Evolutionary conservation across 2,797 vertebrate species (phyloP), one percentile per base, ranked within the genome.

Genomic region (Sebastes jordani): DNA sequence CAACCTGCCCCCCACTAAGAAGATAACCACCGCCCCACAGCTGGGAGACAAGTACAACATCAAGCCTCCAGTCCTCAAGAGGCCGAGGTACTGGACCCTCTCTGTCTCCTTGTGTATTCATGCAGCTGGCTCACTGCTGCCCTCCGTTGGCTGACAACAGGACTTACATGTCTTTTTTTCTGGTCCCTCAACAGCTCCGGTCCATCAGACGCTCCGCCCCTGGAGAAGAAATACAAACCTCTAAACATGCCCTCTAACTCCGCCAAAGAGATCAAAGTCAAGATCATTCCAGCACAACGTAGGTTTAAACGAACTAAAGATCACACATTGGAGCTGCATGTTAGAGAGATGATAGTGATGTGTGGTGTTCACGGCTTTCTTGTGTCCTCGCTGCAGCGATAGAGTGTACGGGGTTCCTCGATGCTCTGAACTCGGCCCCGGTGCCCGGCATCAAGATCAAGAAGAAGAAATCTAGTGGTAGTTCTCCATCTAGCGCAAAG

Each of bases 191-290:
- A 8, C 84, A 94, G 93, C 63, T 69, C 92, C 5, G 85, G 93
- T 2, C 73, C 90, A 0, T 89, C 81, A 13, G 94, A 95, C 1
- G 86, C 85, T 0, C 97, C 96, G 0, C 96, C 96, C 2, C 95
- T 96, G 5, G 98, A 99, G 94, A 99, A 99, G 78, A 99, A 98
- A 72, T 99, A 99, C 92, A 99, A 99, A 87, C 98, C 98, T 20
- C 96, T 99, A 0, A 99, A 99, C 88, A 98, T 91, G 0, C 97
- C 97, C 0, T 97, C 97, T 0, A 99, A 99, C 55, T 86, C 97
- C 2, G 89, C 97, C 94, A 99, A 99, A 94, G 98, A 99, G 89
- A 98, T 99, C 91, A 99, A 99, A 97, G 97, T 99, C 78, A 99
- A 99, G 91, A 97, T 99, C 90, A 99, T 99, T 83, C 98, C 98